Base-by-base conservation (phyloP, 23 tunicate species). In the Trididemnum miniatum region DNA sequence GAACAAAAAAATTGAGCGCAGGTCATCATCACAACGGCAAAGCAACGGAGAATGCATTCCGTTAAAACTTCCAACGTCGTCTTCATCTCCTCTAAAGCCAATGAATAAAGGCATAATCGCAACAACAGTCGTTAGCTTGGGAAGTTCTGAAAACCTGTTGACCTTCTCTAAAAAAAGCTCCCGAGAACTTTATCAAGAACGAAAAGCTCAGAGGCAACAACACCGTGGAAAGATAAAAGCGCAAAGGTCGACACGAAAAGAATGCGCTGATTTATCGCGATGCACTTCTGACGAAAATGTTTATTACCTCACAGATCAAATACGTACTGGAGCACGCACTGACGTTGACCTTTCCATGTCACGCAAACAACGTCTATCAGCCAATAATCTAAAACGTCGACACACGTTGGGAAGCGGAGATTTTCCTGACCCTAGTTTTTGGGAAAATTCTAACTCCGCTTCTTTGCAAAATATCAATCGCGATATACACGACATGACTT, bases 261-360 rank as follows among this genome's bases (percentile, higher is more conserved):
- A 35, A 0, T 25, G 35, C 29, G n/a, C 37, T 15, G 49, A 71
- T 57, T 36, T 81, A 52, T 31, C 76, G 1, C 80, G 93, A 1
- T 88, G 93, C 34, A 91, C 84, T 1, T 86, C 97, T 1, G 86
- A 89, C 40, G 98, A 93, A 64, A 88, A 87, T 37, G 80, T 93
- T 51, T 93, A 89, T 39, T 57, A 50, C 31, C 91, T 91, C 1
- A 65, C 31, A 26, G 91, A 92, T 49, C 97, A 89, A 22, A 15
- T 77, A 0, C 72, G 83, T 4, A 25, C 83, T 0, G 26, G 32
- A 23, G 59, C 82, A 5, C 49, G 63, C 25, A 28, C 62, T 44
- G 80, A 72, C 76, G 60, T 30, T 32, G 59, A 66, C n/a, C 51
- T 59, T 22, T 20, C 25, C 22, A 18, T 18, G 26, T 38, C 79